Base-by-base conservation (phyloP, 2,797 vertebrate species). In the Thamnophis elegans region DNA sequence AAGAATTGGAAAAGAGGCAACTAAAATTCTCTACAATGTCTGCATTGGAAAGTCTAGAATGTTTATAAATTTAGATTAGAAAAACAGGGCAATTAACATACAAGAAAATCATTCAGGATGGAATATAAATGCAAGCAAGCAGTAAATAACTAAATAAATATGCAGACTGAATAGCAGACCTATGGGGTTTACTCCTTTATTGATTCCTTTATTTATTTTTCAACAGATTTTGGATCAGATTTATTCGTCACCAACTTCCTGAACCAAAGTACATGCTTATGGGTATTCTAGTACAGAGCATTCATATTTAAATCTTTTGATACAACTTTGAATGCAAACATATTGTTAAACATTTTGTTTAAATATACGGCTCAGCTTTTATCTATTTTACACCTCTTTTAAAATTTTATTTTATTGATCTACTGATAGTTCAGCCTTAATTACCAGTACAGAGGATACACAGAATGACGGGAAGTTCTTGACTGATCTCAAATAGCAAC, bases 401-500 rank as follows among this genome's bases (percentile, higher is more conserved):
- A 47, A 11, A 47, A 47, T 54, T 92, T 93, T 91, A 68, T 20
- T 59, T 89, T 85, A 93, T 86, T 90, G 73, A 47, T 47, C 0
- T 0, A 68, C 78, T 28, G 91, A 88, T 93, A 82, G 89, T 87
- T 59, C 87, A 28, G 0, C 92, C 93, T 89, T 93, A 26, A 82
- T 65, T 88, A 42, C 36, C 59, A 60, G 0, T 86, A 7, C 0
- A 87, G 51, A 93, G 16, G 90, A 28, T 4, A 16, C 11, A 26
- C 5, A 9, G 0, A 51, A 82, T 42, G 90, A 94, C 92, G 90
- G 0, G 18, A 25, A 85, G 87, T n/a, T 55, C 93, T 95, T 93
- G 91, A 28, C 89, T 91, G 90, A 92, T 93, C 93, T 32, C 93
- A 96, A 87, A 89, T 95, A 93, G 92, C 92, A 93, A 78, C 93